These are phyloP conservation scores for Amyelois transitella DNA, from an alignment of 1,140 invertebrate genomes.

Conservation along the genomic window DNA sequence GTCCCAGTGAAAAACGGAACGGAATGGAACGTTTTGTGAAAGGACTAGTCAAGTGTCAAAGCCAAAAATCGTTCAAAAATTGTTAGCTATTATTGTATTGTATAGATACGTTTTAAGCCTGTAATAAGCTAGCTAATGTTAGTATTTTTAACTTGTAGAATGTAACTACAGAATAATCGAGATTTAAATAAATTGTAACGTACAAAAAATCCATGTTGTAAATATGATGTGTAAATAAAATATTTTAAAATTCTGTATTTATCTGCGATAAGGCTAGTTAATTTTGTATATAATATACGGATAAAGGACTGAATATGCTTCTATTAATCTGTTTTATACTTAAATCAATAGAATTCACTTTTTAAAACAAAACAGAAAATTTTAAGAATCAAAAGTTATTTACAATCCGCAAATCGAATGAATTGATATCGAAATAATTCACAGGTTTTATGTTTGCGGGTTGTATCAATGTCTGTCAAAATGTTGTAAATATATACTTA, in stretches of 20 bases:
- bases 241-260: slow-evolving; percentile 54
- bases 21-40: neutral
- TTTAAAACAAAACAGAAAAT: too few relatives aligned
- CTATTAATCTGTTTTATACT: neutral
- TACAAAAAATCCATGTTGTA: slow-evolving; percentile 64
- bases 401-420: too few relatives aligned
- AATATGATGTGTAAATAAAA: slow-evolving; percentile 57
- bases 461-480: too few relatives aligned
- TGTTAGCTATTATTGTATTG: slow-evolving; percentile 5
- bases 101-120: neutral
- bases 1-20: too few relatives aligned
- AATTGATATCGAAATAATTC: too few relatives aligned
- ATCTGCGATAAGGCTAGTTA: slow-evolving; percentile 44
- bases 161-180: neutral
- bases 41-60: slow-evolving; percentile 20
- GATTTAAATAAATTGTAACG: slow-evolving; percentile 35
- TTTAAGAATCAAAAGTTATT: too few relatives aligned
- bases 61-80: slow-evolving; percentile 9
- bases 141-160: slow-evolving; percentile 7
- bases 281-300: slow-evolving; percentile 53
- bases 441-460: too few relatives aligned
- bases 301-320: slow-evolving; percentile 32
- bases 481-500: too few relatives aligned
- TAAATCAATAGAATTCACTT: slow-evolving; percentile 14
- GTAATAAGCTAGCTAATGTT: neutral